Evolutionary conservation across 2,113 vertebrate species (phyloP).

Genomic region (Pedetes capensis): DNA sequence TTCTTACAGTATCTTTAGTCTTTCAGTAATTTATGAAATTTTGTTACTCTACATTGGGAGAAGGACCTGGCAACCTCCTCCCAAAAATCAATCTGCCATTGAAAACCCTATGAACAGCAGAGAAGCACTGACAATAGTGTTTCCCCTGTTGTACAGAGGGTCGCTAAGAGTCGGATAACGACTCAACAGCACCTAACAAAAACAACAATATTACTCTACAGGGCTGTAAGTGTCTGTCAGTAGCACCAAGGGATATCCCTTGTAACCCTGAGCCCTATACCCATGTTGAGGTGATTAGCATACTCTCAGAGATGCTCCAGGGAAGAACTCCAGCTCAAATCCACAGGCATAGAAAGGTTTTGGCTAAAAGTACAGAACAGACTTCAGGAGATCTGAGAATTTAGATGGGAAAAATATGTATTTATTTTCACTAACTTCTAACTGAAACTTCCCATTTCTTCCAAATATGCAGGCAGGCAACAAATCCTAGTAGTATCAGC

Average conservation of each 20-base stretch:
- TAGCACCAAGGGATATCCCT: background rate
- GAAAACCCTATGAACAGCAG: too few species aligned
- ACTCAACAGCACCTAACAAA: too few species aligned
- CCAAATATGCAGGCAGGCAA: background rate
- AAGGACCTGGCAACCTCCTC: too few species aligned
- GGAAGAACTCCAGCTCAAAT: background rate
- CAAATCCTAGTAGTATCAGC: background rate
- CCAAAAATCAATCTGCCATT: too few species aligned
- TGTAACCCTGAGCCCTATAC: background rate
- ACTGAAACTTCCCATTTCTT: background rate
- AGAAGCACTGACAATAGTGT: too few species aligned
- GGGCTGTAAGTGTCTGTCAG: background rate
- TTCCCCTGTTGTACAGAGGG: too few species aligned
- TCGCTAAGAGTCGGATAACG: too few species aligned
- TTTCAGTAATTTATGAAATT: background rate
- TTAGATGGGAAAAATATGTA: background rate
- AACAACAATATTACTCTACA: too few species aligned
- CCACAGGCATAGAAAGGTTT: background rate
- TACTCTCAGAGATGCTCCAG: background rate
- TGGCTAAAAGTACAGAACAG: background rate
- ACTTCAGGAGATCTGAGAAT: background rate
- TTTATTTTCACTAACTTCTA: background rate
- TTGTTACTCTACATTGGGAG: too few species aligned
- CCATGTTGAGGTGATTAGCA: background rate
- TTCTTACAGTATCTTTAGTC: background rate